Percentiles rank a stretch among this genome's conserved stretches.
These are phyloP conservation scores for Pseudotriccus pelzelni DNA, from an alignment of 2,797 vertebrate species.

Conservation along the genomic window DNA sequence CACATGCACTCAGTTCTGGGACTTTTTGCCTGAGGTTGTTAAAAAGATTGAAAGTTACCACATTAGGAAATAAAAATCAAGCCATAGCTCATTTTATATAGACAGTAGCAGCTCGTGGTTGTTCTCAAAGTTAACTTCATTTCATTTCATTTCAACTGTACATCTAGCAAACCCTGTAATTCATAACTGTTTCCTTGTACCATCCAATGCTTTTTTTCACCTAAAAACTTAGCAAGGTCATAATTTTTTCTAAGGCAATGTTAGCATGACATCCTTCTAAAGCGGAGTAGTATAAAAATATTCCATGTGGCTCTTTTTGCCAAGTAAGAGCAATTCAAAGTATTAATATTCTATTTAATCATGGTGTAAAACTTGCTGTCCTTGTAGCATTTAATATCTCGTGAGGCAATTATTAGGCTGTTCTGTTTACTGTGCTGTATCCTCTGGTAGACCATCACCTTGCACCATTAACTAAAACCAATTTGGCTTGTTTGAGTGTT, in stretches of 20 bases:
- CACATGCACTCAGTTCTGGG: background rate
- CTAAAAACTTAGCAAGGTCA: background rate
- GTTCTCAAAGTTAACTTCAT: background rate
- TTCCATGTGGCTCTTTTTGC: background rate
- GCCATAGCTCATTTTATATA: background rate
- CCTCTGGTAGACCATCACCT: background rate
- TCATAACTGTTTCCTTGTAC: background rate
- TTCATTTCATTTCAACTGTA: background rate
- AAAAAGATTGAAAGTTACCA: background rate
- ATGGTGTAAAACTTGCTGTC: constrained; percentile 19
- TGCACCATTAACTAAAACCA: background rate
- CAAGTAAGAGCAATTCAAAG: background rate
- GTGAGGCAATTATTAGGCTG: background rate
- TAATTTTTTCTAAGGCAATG: background rate
- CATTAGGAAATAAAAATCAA: background rate
- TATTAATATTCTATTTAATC: constrained; percentile 5
- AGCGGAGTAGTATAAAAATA: background rate
- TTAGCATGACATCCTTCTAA: background rate
- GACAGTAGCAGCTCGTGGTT: background rate
- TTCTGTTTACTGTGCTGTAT: background rate
- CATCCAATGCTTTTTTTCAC: background rate
- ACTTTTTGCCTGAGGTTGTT: background rate
- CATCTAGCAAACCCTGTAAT: background rate
- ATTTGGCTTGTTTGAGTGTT: background rate
- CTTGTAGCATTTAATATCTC: constrained; percentile 17